A percentile compares a stretch with the other conserved stretches of the same genome.
Conservation (phyloP, 2,113 vertebrate genomes). For the Pelodiscus sinensis region DNA sequence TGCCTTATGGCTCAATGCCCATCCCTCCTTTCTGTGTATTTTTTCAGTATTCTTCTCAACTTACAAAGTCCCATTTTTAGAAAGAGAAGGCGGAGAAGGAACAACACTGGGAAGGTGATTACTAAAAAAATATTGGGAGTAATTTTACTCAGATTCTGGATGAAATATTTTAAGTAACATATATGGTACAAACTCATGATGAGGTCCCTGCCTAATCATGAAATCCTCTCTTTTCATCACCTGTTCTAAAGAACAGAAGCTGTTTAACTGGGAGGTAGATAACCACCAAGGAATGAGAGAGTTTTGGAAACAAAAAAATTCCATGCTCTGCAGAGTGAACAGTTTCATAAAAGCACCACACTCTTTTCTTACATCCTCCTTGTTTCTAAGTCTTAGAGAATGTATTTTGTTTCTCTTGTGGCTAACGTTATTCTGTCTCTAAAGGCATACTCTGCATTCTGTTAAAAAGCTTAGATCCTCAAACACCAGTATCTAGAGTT, state of each 20-base stretch:
- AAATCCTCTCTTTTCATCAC: background rate
- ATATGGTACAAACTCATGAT: background rate
- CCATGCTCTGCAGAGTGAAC: slow-evolving; percentile 1
- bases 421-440: background rate
- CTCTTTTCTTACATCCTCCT: slow-evolving; percentile 20
- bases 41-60: background rate
- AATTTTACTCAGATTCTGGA: background rate
- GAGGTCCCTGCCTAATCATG: background rate
- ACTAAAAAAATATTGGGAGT: background rate
- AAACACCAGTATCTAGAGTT: slow-evolving; percentile 20
- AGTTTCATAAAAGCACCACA: slow-evolving; percentile 39
- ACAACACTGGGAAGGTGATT: background rate
- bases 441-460: background rate
- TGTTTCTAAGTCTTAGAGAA: slow-evolving; percentile 42
- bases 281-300: background rate
- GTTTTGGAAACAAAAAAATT: background rate
- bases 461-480: slow-evolving; percentile 3
- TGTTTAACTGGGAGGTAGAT: background rate
- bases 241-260: background rate
- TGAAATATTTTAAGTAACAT: background rate
- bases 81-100: background rate
- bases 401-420: slow-evolving; percentile 25
- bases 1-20: background rate
- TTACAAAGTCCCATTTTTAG: background rate
- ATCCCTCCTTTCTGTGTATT: background rate